These are phyloP conservation scores for Meloidogyne floridensis DNA, from an alignment of 1,140 invertebrate genomes.

Conservation along the genomic window DNA sequence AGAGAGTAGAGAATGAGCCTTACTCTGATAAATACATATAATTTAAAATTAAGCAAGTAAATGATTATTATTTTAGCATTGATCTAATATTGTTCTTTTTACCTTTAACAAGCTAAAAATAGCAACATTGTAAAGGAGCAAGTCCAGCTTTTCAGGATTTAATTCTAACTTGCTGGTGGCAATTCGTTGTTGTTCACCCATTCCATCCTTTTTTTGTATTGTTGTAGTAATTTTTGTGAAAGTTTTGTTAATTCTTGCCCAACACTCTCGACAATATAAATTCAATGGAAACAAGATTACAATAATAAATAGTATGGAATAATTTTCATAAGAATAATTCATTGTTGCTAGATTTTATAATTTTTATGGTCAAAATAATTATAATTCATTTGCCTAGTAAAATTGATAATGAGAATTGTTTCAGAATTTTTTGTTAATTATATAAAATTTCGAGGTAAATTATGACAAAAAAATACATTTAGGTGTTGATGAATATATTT, in stretches of 20 bases:
- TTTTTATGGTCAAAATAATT: too few relatives aligned
- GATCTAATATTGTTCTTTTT: background rate
- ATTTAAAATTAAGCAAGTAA: background rate
- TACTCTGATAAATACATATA: background rate
- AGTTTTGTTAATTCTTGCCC: background rate
- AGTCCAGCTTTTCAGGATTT: constrained; percentile 32
- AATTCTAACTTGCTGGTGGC: constrained; percentile 10
- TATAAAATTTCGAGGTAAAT: too few relatives aligned
- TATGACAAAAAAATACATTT: too few relatives aligned
- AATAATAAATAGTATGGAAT: background rate
- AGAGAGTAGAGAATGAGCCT: constrained; percentile 8
- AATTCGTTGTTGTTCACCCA: background rate
- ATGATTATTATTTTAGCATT: background rate
- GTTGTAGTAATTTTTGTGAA: background rate
- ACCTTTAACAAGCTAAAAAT: constrained; percentile 24
- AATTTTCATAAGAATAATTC: constrained; percentile 2
- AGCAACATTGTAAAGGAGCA: constrained; percentile 22
- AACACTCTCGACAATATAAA: background rate
- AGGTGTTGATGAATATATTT: too few relatives aligned
- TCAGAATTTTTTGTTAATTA: too few relatives aligned
- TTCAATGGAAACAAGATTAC: background rate
- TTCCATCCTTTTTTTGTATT: background rate
- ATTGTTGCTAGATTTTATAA: background rate
- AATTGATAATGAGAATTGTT: too few relatives aligned
- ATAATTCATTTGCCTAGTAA: too few relatives aligned